Conservation (phyloP, 2,888 invertebrate genomes). For the Protula sp. region DNA sequence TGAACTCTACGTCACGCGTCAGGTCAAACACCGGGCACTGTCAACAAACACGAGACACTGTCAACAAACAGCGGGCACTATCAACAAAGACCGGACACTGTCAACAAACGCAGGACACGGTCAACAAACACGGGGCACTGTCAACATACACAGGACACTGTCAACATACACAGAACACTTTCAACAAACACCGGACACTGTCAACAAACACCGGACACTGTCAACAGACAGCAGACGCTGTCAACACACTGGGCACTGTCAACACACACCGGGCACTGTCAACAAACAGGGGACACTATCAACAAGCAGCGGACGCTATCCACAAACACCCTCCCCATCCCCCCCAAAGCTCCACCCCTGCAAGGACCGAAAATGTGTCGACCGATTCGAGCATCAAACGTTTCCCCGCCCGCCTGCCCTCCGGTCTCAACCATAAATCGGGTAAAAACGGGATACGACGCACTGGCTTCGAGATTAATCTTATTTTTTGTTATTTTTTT, state of each 20-base stretch:
- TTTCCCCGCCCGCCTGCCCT: too few species aligned
- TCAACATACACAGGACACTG: conserved; percentile 76
- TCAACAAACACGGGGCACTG: neutral
- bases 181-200: too few species aligned
- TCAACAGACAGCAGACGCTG: too few species aligned
- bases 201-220: neutral
- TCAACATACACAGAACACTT: neutral
- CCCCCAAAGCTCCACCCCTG: neutral
- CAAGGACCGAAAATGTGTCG: too few species aligned
- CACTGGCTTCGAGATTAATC: too few species aligned
- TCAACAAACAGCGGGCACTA: conserved; percentile 76
- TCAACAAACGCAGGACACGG: conserved; percentile 76
- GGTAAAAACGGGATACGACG: too few species aligned
- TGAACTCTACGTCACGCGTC: conserved; percentile 69
- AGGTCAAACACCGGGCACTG: conserved; percentile 81
- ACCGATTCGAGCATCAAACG: too few species aligned
- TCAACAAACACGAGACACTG: neutral
- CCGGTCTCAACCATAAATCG: too few species aligned
- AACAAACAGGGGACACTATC: neutral
- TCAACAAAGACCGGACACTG: neutral
- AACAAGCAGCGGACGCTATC: too few species aligned
- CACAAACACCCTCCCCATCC: neutral
- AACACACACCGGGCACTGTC: too few species aligned
- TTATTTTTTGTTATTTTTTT: too few species aligned
- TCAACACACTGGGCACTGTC: neutral